Evolutionary conservation across 2,797 vertebrate genomes (phyloP).

Genomic region (Sebastes elongatus): DNA sequence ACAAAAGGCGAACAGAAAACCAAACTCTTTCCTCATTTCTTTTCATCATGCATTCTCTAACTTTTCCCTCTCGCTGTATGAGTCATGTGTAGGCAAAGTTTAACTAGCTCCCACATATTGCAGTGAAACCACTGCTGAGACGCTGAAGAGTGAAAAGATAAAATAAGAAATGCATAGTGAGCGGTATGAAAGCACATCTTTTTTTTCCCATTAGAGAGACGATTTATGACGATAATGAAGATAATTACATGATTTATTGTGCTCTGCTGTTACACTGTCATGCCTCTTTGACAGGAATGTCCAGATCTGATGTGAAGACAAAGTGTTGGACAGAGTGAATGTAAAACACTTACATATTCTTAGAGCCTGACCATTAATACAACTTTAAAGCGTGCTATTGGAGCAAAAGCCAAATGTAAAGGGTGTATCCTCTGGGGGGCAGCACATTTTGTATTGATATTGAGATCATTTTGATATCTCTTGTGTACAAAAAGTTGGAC

Average conservation of each 20-base stretch:
- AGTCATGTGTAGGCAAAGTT: conserved; percentile 23
- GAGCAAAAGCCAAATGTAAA: background rate
- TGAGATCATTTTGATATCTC: background rate
- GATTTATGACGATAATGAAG: background rate
- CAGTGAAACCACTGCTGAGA: conserved; percentile 2
- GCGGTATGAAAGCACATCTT: background rate
- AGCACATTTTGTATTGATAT: background rate
- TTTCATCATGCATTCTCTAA: background rate
- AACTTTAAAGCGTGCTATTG: background rate
- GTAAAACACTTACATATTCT: background rate
- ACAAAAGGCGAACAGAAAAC: background rate
- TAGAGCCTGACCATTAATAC: background rate
- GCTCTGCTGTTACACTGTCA: background rate
- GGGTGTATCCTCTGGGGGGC: background rate
- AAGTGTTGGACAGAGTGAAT: background rate
- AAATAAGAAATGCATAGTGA: background rate
- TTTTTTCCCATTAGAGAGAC: background rate
- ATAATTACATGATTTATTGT: background rate
- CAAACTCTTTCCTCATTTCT: background rate
- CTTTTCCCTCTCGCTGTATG: conserved; percentile 3
- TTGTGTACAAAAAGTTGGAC: too few species aligned
- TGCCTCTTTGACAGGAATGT: background rate
- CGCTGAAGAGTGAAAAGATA: background rate
- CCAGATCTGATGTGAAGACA: background rate
- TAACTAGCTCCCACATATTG: conserved; percentile 18